Evolutionary conservation across 92 coral and sea anemone genomes (phyloP).

Genomic region (Epizoanthus stellaris): DNA sequence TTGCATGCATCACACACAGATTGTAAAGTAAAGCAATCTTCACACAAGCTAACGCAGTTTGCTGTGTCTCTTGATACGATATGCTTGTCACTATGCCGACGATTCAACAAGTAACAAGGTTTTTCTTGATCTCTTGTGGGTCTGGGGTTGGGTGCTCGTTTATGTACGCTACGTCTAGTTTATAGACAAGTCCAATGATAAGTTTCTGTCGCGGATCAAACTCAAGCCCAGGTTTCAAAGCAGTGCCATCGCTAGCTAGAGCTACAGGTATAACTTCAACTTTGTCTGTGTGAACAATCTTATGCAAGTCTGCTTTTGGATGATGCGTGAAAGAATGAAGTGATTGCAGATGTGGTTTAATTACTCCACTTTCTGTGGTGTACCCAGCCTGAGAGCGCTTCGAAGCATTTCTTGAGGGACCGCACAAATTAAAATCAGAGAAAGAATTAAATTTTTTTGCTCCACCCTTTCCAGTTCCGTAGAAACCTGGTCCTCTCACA

Average conservation of each 20-base stretch:
- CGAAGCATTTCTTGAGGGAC: conserved; percentile 48
- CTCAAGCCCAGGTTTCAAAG: conserved; percentile 61
- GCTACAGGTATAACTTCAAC: conserved; percentile 43
- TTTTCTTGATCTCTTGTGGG: conserved; percentile 48
- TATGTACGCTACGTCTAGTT: conserved; percentile 37
- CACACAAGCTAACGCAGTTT: conserved; percentile 36
- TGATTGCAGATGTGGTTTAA: conserved; percentile 58
- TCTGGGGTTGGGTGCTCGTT: conserved; percentile 51
- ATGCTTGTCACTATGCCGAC: conserved; percentile 34
- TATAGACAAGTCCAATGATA: conserved; percentile 49
- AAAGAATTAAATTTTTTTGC: conserved; percentile 46
- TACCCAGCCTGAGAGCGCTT: conserved; percentile 61
- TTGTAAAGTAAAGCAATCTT: conserved; percentile 41
- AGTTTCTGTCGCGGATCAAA: conserved; percentile 57
- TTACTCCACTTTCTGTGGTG: conserved; percentile 58
- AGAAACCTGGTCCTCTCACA: conserved; percentile 58
- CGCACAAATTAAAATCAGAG: conserved; percentile 57
- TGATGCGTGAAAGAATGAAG: conserved; percentile 42
- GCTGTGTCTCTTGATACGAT: conserved; percentile 47
- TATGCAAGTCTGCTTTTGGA: conserved; percentile 49
- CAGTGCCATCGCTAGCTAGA: conserved; percentile 58
- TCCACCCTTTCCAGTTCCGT: conserved; percentile 51
- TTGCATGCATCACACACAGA: conserved; percentile 47
- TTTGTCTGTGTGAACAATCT: conserved; percentile 41
- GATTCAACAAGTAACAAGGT: conserved; percentile 40